A percentile compares a stretch with the other conserved stretches of the same genome.
Evolutionary conservation across 2,113 vertebrate genomes (phyloP).

Genomic region (Anguilla japonica): DNA sequence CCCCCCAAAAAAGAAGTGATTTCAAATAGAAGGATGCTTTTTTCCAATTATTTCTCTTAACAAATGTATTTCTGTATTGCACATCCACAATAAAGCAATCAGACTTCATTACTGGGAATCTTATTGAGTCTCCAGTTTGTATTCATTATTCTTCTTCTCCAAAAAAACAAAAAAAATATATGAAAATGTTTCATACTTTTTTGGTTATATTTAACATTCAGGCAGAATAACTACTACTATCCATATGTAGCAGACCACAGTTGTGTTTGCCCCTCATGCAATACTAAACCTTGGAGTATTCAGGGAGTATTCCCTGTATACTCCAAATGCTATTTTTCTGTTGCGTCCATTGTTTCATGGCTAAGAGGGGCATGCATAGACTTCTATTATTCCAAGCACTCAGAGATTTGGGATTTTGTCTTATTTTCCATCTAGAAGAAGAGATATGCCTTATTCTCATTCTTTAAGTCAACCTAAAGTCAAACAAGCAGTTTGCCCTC

Average conservation of each 20-base stretch:
- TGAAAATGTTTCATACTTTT: background rate
- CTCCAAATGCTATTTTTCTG: background rate
- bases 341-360: background rate
- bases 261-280: background rate
- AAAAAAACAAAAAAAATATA: background rate
- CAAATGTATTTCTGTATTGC: slow-evolving; percentile 19
- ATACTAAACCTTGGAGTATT: background rate
- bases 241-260: background rate
- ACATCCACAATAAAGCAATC: slow-evolving; percentile 22
- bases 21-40: background rate
- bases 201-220: background rate
- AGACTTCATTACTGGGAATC: background rate
- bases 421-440: background rate
- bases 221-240: background rate
- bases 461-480: background rate
- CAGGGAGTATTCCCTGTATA: background rate
- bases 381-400: background rate
- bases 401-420: background rate
- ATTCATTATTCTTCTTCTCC: slow-evolving; percentile 1
- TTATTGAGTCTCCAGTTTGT: background rate
- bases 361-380: background rate
- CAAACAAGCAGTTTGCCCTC: background rate
- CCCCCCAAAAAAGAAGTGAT: background rate
- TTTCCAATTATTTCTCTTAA: slow-evolving; percentile 17
- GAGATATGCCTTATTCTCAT: background rate